A percentile compares a stretch with the other conserved stretches of the same genome.
Evolutionary conservation across 2,888 invertebrate genomes (phyloP).

Genomic region (Merodon equestris): DNA sequence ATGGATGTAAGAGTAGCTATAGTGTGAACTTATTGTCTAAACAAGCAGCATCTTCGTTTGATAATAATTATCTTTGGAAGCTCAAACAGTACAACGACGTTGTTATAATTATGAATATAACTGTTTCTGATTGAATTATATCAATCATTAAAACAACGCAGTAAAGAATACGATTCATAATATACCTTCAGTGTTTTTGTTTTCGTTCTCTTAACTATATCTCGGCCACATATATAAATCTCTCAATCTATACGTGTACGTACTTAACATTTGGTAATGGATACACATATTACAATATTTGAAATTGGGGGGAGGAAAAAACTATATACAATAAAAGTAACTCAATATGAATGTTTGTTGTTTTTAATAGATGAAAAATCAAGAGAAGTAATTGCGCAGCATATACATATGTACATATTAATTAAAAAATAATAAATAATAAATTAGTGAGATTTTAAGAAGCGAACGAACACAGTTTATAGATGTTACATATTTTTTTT

Average conservation of each 20-base stretch:
- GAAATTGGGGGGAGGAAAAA: conserved; percentile 2
- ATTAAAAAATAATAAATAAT: conserved; percentile 61
- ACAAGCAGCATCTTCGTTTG: conserved; percentile 66
- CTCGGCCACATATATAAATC: conserved; percentile 16
- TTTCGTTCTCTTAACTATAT: conserved; percentile 40
- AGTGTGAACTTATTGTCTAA: conserved; percentile 59
- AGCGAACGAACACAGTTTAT: conserved; percentile 63
- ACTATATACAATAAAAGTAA: conserved; percentile 21
- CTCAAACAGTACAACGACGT: conserved; percentile 66
- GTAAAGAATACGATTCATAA: conserved; percentile 38
- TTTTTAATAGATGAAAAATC: conserved; percentile 51
- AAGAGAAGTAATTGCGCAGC: conserved; percentile 26
- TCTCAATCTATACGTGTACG: conserved; percentile 18
- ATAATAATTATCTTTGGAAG: conserved; percentile 68
- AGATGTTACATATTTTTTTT: conserved; percentile 33
- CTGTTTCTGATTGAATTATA: too few species aligned
- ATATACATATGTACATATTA: conserved; percentile 28
- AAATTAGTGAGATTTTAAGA: conserved; percentile 64
- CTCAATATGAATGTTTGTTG: conserved; percentile 43
- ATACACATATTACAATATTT: conserved; percentile 37
- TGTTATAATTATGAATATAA: conserved; percentile 12
- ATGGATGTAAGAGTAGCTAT: conserved; percentile 50
- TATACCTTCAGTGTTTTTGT: conserved; percentile 31
- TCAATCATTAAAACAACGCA: conserved; percentile 22
- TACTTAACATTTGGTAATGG: conserved; percentile 55